These are phyloP conservation scores for Noctua janthe DNA, from an alignment of 2,888 invertebrate genomes.

Conservation along the genomic window DNA sequence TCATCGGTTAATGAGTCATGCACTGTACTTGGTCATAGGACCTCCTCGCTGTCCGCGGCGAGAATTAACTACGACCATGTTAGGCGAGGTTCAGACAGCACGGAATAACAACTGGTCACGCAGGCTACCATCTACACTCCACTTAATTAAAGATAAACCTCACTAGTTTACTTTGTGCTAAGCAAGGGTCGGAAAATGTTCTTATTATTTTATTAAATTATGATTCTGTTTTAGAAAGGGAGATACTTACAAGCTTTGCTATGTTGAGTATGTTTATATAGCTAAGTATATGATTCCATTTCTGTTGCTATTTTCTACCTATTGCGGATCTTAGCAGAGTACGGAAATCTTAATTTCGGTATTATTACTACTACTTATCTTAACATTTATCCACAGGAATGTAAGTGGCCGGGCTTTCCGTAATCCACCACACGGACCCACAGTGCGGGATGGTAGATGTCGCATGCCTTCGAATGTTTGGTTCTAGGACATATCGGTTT, in stretches of 20 bases:
- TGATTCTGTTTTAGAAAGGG: neutral
- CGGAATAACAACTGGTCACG: conserved; percentile 40
- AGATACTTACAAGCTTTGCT: neutral
- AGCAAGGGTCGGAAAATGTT: conserved; percentile 1
- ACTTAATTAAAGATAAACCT: conserved; percentile 39
- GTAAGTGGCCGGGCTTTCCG: neutral
- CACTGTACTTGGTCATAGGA: conserved; percentile 53
- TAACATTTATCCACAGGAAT: neutral
- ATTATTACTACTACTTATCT: neutral
- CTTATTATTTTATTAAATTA: neutral
- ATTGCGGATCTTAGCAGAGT: neutral
- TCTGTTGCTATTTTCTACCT: neutral
- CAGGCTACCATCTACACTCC: conserved; percentile 36
- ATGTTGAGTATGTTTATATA: neutral
- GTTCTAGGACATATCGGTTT: neutral
- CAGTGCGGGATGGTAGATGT: neutral
- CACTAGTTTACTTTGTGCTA: conserved; percentile 10
- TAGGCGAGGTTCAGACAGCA: conserved; percentile 43
- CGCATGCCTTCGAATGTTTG: neutral
- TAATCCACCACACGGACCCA: neutral
- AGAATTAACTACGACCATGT: conserved; percentile 53
- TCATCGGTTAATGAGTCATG: conserved; percentile 59
- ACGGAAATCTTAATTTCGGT: neutral
- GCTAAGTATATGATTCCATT: neutral
- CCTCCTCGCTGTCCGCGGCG: conserved; percentile 45